Evolutionary conservation across 1,140 invertebrate genomes (phyloP).

Genomic region (Cardiocondyla obscurior): DNA sequence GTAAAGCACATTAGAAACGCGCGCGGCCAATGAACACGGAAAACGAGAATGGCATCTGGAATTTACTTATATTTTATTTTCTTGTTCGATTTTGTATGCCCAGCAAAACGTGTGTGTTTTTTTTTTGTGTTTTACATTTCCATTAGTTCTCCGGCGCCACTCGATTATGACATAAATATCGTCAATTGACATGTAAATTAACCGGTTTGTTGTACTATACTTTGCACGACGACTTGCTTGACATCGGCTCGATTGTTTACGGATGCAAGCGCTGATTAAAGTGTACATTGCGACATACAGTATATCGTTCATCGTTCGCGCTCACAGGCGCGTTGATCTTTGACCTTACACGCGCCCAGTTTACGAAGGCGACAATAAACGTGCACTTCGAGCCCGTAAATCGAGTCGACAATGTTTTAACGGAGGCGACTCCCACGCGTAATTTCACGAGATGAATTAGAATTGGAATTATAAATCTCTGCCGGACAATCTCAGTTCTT

Average conservation of each 20-base stretch:
- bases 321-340: slow-evolving; percentile 7
- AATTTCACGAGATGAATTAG: not conserved
- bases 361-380: slow-evolving; percentile 31
- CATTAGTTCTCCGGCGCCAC: not conserved
- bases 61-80: slow-evolving; percentile 6
- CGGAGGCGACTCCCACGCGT: not conserved
- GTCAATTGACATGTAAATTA: slow-evolving; percentile 20
- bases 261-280: slow-evolving; percentile 24
- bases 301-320: not conserved
- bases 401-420: slow-evolving; percentile 16
- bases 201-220: slow-evolving; percentile 31
- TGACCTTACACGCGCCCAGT: not conserved
- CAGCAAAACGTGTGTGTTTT: not conserved
- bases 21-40: not conserved
- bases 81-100: not conserved
- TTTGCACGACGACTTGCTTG: not conserved
- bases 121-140: slow-evolving; percentile 20
- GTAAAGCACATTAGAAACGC: not conserved
- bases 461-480: not conserved
- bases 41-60: not conserved
- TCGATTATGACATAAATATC: slow-evolving; percentile 48
- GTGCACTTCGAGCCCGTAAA: slow-evolving; percentile 15
- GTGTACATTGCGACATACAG: not conserved
- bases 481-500: not conserved
- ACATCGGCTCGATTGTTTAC: slow-evolving; percentile 3